Percentiles rank a stretch among this genome's conserved stretches.
phyloP scores from a whole-genome alignment of 1,140 invertebrate genomes.

The Mamestra configurata region DNA sequence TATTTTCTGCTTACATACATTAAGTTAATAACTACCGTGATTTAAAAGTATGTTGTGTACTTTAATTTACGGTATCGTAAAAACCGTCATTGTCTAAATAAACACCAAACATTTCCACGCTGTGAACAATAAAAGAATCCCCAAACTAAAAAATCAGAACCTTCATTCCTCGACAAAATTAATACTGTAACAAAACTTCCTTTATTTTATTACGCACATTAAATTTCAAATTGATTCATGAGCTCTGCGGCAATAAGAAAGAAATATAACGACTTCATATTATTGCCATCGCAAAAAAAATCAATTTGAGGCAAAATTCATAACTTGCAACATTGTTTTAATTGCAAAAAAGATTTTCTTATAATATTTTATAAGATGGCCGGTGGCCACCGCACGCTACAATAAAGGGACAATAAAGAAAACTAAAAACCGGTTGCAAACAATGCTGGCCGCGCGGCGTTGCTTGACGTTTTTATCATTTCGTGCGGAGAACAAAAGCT shows the following conservation, averaged over 20 bases:
- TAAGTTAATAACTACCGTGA: constrained; percentile 21
- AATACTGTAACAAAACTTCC: constrained; percentile 28
- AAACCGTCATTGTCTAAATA: constrained; percentile 32
- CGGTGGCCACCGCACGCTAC: constrained; percentile 63
- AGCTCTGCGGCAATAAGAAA: constrained; percentile 30
- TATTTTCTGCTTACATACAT: neutral
- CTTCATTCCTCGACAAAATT: constrained; percentile 21
- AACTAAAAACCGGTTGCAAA: constrained; percentile 76
- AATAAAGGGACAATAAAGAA: constrained; percentile 79
- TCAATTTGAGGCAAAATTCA: constrained; percentile 51
- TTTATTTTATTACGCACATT: constrained; percentile 46
- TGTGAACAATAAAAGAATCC: neutral
- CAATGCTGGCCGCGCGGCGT: constrained; percentile 78
- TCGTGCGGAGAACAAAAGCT: constrained; percentile 83
- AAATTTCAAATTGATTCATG: constrained; percentile 52
- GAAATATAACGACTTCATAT: constrained; percentile 52
- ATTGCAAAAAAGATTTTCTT: constrained; percentile 58
- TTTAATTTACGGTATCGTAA: constrained; percentile 25
- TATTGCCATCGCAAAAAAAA: constrained; percentile 46
- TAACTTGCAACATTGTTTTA: constrained; percentile 54
- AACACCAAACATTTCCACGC: constrained; percentile 2
- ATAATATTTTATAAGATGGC: constrained; percentile 54
- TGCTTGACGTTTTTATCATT: constrained; percentile 87
- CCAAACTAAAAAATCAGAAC: constrained; percentile 1
- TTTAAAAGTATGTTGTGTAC: constrained; percentile 1